Evolutionary conservation across 2,113 vertebrate species (phyloP).

Genomic region (Epinephelus moara): DNA sequence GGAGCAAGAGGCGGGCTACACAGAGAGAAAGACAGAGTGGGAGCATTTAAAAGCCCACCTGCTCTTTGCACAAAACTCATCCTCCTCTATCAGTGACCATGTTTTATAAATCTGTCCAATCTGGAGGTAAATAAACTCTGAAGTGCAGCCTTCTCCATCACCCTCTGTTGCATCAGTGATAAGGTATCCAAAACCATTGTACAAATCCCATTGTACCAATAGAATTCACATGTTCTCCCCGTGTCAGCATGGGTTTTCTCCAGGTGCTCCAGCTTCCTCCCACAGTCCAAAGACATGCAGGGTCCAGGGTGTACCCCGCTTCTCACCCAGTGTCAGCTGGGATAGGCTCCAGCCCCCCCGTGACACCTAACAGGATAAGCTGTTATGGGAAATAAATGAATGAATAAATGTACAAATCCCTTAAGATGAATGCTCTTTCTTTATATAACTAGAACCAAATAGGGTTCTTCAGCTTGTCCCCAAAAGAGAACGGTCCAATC

Average conservation of each 20-base stretch:
- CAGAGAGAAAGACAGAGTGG: conserved; percentile 46
- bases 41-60: conserved; percentile 63
- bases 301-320: no score
- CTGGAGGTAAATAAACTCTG: conserved; percentile 31
- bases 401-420: neutral
- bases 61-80: conserved; percentile 30
- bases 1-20: conserved; percentile 33
- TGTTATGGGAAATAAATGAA: no score
- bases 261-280: no score
- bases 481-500: no score
- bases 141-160: conserved; percentile 6
- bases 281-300: no score
- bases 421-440: neutral
- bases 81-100: conserved; percentile 22
- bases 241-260: no score
- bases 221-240: no score
- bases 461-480: no score
- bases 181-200: conserved; percentile 1
- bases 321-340: no score
- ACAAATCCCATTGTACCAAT: neutral
- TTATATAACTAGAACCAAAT: neutral
- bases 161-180: conserved; percentile 9
- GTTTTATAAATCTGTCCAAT: conserved; percentile 42
- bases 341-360: no score
- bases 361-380: no score